Evolutionary conservation across 2,888 invertebrate species (phyloP).

Genomic region (Lydus trimaculatus): DNA sequence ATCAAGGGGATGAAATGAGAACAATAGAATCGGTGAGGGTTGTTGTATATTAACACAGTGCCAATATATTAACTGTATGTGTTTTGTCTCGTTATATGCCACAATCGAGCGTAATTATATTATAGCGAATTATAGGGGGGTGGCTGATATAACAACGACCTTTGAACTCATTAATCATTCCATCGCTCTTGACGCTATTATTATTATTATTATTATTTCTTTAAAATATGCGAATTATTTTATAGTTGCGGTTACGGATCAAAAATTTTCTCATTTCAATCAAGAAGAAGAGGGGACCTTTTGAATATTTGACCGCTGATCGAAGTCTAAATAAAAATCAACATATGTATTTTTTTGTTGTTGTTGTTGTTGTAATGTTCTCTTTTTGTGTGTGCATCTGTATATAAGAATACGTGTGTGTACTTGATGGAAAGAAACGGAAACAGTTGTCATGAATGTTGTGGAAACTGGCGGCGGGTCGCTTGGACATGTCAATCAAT

Average conservation of each 20-base stretch:
- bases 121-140: background rate
- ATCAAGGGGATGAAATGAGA: constrained; percentile 1
- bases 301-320: background rate
- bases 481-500: constrained; percentile 34
- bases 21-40: background rate
- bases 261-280: background rate
- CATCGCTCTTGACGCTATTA: background rate
- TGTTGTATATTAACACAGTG: constrained; percentile 15
- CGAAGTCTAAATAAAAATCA: background rate
- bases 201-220: background rate
- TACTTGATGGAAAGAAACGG: constrained; percentile 27
- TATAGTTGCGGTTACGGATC: background rate
- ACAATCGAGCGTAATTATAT: constrained; percentile 20
- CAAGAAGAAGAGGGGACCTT: background rate
- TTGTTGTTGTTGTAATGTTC: background rate
- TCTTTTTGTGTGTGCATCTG: constrained; percentile 20
- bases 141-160: background rate
- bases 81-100: constrained; percentile 21
- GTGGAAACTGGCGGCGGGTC: constrained; percentile 30
- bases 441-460: constrained; percentile 32
- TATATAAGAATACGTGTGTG: constrained; percentile 26
- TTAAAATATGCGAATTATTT: background rate
- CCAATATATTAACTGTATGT: constrained; percentile 13
- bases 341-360: background rate
- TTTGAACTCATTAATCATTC: constrained; percentile 8